Evolutionary conservation across 2,113 vertebrate genomes (phyloP).

Genomic region (Gavialis gangeticus): DNA sequence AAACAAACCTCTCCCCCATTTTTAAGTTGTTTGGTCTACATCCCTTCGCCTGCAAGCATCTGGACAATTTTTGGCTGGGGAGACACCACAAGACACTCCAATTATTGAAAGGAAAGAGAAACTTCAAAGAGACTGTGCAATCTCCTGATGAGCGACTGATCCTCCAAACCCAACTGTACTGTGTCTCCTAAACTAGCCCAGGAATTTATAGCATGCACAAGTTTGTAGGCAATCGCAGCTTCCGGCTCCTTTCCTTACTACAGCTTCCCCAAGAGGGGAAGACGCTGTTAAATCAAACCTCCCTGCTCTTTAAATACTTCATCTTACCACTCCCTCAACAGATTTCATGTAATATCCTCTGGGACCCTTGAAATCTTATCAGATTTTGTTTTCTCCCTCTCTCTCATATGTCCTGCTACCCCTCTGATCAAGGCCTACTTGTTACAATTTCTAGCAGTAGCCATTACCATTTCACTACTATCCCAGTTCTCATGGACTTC

Average conservation of each 20-base stretch:
- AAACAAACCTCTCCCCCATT: not conserved
- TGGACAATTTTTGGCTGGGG: no score
- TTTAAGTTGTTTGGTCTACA: not conserved
- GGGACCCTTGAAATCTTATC: not conserved
- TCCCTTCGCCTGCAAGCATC: not conserved
- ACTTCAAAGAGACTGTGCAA: not conserved
- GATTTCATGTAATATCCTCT: not conserved
- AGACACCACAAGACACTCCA: not conserved
- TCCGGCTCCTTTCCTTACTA: not conserved
- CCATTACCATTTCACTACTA: no score
- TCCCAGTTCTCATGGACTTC: no score
- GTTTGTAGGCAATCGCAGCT: not conserved
- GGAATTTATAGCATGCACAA: not conserved
- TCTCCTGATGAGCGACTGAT: not conserved
- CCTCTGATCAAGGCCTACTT: not conserved
- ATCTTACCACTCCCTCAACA: slow-evolving; percentile 44
- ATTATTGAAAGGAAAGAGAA: not conserved
- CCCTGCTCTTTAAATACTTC: slow-evolving; percentile 34
- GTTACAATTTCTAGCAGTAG: no score
- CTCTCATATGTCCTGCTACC: not conserved
- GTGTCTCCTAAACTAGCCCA: not conserved
- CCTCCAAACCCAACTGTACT: not conserved
- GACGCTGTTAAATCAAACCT: not conserved
- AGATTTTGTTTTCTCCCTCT: not conserved
- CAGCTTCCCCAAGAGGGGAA: not conserved